Conservation (phyloP, 2,797 vertebrate species). For the Caiman crocodilus region DNA sequence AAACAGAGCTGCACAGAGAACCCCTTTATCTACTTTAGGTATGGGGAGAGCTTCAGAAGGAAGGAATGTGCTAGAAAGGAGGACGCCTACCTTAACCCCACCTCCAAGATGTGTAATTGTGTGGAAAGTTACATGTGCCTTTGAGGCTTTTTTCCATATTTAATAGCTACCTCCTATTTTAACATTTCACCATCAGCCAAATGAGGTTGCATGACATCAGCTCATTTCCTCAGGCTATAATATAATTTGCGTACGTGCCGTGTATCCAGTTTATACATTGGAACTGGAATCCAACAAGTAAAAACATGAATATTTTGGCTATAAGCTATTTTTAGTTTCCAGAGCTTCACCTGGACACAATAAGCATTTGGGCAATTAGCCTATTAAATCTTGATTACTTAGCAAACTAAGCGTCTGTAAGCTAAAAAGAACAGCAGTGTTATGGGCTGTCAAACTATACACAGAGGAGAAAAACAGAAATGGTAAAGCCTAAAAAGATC, state of each 20-base stretch:
- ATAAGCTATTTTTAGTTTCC: constrained; percentile 34
- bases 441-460: constrained; percentile 14
- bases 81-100: neutral
- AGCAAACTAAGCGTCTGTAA: neutral
- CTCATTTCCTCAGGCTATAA: neutral
- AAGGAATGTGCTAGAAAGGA: neutral
- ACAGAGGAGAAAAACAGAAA: neutral
- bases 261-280: constrained; percentile 13
- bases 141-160: neutral
- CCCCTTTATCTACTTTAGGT: neutral
- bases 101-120: neutral
- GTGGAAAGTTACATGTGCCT: neutral
- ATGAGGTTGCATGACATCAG: neutral
- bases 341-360: constrained; percentile 22
- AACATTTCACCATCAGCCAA: neutral
- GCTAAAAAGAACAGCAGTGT: neutral
- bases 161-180: neutral
- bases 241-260: neutral
- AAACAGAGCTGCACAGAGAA: neutral
- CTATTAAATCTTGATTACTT: constrained; percentile 15
- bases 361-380: constrained; percentile 15
- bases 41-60: neutral
- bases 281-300: neutral
- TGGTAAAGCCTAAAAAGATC: neutral
- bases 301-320: constrained; percentile 48